phyloP scores from a whole-genome alignment of 2,797 vertebrate species.

The Perodicticus potto region DNA sequence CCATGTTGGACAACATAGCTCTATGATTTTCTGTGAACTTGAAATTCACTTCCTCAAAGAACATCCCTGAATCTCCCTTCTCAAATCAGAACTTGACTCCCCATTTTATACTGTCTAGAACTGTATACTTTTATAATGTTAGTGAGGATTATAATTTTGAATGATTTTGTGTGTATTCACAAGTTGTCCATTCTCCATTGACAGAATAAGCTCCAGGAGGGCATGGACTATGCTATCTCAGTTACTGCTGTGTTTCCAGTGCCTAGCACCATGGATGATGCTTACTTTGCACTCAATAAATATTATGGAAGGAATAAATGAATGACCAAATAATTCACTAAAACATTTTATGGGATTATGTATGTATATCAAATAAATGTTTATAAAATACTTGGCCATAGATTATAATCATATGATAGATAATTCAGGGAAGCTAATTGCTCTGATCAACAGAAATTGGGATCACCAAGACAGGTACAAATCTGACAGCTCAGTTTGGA shows the following conservation, averaged over 20 bases:
- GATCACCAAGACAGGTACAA: not conserved
- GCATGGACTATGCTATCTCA: not conserved
- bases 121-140: not conserved
- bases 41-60: not conserved
- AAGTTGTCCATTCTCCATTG: not conserved
- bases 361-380: not conserved
- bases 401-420: not conserved
- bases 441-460: conserved; percentile 13
- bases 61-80: not conserved
- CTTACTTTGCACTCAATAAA: not conserved
- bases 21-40: not conserved
- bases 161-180: not conserved
- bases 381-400: not conserved
- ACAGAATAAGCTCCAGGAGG: not conserved
- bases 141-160: conserved; percentile 13
- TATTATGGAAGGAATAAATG: not conserved
- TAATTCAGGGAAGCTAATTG: not conserved
- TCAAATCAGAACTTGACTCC: not conserved
- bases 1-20: not conserved
- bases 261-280: not conserved
- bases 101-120: not conserved
- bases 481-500: not conserved
- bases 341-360: not conserved
- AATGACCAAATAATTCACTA: not conserved
- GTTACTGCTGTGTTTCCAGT: not conserved